phyloP scores from a whole-genome alignment of 2,113 vertebrate species.

The Zeus faber region DNA sequence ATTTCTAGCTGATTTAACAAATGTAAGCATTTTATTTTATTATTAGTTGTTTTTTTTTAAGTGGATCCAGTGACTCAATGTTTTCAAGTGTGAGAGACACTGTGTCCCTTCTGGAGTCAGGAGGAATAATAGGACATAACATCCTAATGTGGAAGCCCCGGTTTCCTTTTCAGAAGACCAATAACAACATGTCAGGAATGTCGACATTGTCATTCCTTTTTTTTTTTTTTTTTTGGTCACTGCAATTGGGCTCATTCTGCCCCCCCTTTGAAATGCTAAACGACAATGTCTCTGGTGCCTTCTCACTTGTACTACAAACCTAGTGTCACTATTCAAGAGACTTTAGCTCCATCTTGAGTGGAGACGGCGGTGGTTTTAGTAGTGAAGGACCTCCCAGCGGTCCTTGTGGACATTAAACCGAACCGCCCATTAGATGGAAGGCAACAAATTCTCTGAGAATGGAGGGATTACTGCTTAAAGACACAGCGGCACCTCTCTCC shows the following conservation, averaged over 20 bases:
- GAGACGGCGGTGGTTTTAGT: constrained; percentile 48
- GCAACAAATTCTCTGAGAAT: constrained; percentile 71
- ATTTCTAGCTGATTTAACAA: too few species aligned
- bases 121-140: constrained; percentile 1
- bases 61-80: too few species aligned
- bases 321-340: constrained; percentile 45
- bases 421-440: constrained; percentile 70
- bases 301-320: constrained; percentile 47
- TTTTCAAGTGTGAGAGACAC: too few species aligned
- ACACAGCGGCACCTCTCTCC: constrained; percentile 58
- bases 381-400: constrained; percentile 66
- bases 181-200: constrained; percentile 59
- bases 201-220: constrained; percentile 52
- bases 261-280: constrained; percentile 70
- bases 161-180: constrained; percentile 46
- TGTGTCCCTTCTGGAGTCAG: not conserved
- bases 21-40: too few species aligned
- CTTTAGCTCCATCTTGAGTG: constrained; percentile 29
- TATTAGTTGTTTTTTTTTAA: too few species aligned
- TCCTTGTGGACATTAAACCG: constrained; percentile 70
- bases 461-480: constrained; percentile 74
- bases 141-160: constrained; percentile 33
- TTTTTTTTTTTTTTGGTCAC: constrained; percentile 58
- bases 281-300: constrained; percentile 34
- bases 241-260: constrained; percentile 40